Conservation (phyloP, 2,888 invertebrate genomes). For the Drosophila mimica region DNA sequence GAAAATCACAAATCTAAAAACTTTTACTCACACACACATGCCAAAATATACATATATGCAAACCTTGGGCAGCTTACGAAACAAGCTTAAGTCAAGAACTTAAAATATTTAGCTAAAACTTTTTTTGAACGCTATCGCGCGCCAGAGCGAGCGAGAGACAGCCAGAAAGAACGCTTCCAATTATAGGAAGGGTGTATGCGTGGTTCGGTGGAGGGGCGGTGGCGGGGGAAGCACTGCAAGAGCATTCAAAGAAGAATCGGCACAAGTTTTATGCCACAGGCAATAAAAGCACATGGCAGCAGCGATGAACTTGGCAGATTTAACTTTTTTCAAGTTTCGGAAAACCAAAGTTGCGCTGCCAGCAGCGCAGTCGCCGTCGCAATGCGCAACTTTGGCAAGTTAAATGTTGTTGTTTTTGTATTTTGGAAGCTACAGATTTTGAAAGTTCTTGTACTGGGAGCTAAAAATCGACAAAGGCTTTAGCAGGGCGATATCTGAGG, state of each 20-base stretch:
- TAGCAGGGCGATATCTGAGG: conserved; percentile 79
- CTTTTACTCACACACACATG: conserved; percentile 43
- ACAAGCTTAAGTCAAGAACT: conserved; percentile 73
- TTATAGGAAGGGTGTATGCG: not conserved
- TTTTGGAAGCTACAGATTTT: conserved; percentile 82
- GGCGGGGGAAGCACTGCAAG: not conserved
- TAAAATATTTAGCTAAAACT: conserved; percentile 64
- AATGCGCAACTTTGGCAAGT: conserved; percentile 75
- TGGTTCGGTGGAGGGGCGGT: not conserved
- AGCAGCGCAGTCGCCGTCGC: conserved; percentile 11
- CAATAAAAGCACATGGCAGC: conserved; percentile 76
- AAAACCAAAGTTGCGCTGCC: conserved; percentile 62
- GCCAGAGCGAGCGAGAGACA: conserved; percentile 14
- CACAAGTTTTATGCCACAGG: conserved; percentile 30
- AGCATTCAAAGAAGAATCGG: conserved; percentile 41
- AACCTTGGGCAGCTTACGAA: conserved; percentile 60
- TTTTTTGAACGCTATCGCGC: conserved; percentile 47
- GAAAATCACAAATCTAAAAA: conserved; percentile 36
- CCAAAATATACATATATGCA: not conserved
- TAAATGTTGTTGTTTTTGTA: conserved; percentile 47
- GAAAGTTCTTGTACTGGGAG: conserved; percentile 84
- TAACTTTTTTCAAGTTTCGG: conserved; percentile 78
- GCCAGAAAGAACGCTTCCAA: not conserved
- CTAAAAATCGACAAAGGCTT: conserved; percentile 83
- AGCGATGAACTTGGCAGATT: conserved; percentile 76